Evolutionary conservation across 1,140 invertebrate genomes (phyloP), one percentile per base, ranked within the genome.

Genomic region (Megalopta genalis): DNA sequence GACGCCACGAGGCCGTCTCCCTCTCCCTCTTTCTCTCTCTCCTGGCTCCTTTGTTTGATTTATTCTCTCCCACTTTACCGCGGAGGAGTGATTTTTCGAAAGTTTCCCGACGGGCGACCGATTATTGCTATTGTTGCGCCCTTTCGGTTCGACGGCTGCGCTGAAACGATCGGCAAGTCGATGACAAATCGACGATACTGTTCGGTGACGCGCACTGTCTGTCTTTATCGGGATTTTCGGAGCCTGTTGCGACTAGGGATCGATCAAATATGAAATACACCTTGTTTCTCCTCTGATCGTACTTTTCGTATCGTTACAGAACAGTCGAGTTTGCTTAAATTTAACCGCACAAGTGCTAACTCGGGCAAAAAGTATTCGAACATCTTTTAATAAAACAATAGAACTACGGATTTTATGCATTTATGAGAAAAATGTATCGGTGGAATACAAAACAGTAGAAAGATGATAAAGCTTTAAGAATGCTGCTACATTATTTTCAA

Each of bases 41-140:
- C 66, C 32, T 64, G 70, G 76, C 70, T 65, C 10, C 10, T 46
- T 46, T 64, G 62, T 83, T 84, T 86, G 88, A 90, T 89, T 89
- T 89, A 89, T 88, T 81, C 82, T 81, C 32, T 79, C 42, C 64
- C 66, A 10, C 59, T 27, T 25, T 21, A 21, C 14, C 49, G 49
- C 49, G 69, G 52, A 73, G 49, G 59, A 82, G 62, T 74, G 84
- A 84, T 52, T 73, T 65, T 85, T 57, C 65, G 27, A 23, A 73
- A 57, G 25, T 78, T 85, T 62, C 49, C 57, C 59, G 23, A 42
- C 66, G 57, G 65, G 59, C 39, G 71, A 81, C 21, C 73, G 83
- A 85, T 84, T 85, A 69, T 63, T 39, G 32, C 71, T 37, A 72
- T 66, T 69, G 66, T 54, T 67, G 67, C 62, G 64, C 63, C 77